Evolutionary conservation across 2,113 vertebrate species (phyloP).

Genomic region (Orthonyx spaldingii): DNA sequence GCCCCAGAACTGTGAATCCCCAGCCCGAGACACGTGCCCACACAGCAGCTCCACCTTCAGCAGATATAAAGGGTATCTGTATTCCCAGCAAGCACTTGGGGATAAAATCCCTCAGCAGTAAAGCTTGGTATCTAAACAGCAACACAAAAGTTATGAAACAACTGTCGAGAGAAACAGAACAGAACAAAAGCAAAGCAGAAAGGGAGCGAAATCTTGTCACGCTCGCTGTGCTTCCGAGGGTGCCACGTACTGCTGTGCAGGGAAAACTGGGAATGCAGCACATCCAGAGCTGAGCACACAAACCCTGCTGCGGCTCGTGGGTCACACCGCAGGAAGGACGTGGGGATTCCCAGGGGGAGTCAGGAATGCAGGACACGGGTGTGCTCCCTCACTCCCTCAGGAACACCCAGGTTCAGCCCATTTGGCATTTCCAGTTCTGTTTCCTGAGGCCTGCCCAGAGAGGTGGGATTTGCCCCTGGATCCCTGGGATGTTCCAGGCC

Average conservation of each 20-base stretch:
- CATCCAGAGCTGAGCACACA: not conserved
- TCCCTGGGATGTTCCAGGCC: not conserved
- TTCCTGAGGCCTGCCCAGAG: not conserved
- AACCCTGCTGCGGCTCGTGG: not conserved
- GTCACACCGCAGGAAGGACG: not conserved
- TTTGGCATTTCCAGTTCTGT: not conserved
- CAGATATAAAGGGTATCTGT: not conserved
- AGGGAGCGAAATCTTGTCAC: not conserved
- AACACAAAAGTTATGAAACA: not conserved
- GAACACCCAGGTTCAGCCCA: not conserved
- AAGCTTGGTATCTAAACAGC: not conserved
- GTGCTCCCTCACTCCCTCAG: not conserved
- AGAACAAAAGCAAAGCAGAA: not conserved
- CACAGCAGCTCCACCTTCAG: not conserved
- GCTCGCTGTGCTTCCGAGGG: not conserved
- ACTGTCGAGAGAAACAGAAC: not conserved
- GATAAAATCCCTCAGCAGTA: not conserved
- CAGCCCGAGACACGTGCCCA: not conserved
- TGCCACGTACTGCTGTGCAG: not conserved
- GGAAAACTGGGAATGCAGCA: not conserved
- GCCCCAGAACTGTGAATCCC: not conserved
- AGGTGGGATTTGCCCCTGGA: not conserved
- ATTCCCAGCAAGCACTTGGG: not conserved
- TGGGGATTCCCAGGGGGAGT: accelerated
- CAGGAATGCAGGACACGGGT: not conserved